Percentiles rank a stretch among this genome's conserved stretches.
Conservation (phyloP, 2,888 invertebrate species). For the Nephrotoma flavescens region DNA sequence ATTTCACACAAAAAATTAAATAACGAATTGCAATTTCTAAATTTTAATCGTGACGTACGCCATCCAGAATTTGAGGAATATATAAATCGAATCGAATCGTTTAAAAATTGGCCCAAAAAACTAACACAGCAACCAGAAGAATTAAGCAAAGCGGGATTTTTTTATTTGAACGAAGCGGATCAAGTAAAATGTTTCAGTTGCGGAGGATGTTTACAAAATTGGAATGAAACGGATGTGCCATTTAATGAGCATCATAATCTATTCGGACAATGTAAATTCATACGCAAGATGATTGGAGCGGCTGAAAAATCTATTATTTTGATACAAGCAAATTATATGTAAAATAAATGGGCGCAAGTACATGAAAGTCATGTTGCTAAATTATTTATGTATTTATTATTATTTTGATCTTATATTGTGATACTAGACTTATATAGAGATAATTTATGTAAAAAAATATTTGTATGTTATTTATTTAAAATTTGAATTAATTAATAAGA, state of each 20-base stretch:
- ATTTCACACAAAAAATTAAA: slow-evolving; percentile 11
- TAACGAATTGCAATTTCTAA: not conserved
- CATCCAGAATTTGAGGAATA: slow-evolving; percentile 55
- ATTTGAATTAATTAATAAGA: no score
- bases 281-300: not conserved
- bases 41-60: not conserved
- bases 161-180: slow-evolving; percentile 76
- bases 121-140: slow-evolving; percentile 66
- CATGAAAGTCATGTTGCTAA: no score
- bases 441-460: no score
- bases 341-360: not conserved
- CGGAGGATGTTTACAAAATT: slow-evolving; percentile 84
- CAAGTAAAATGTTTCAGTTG: slow-evolving; percentile 88
- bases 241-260: slow-evolving; percentile 70
- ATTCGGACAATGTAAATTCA: not conserved
- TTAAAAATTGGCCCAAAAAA: slow-evolving; percentile 65
- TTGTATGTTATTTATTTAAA: no score
- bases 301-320: not conserved
- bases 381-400: no score
- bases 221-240: slow-evolving; percentile 79
- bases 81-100: slow-evolving; percentile 54
- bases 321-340: not conserved
- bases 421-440: no score
- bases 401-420: no score
- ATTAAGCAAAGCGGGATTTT: slow-evolving; percentile 82